Base-by-base conservation (phyloP, 53 echinoderm and acorn worm genomes). In the Astropecten irregularis region DNA sequence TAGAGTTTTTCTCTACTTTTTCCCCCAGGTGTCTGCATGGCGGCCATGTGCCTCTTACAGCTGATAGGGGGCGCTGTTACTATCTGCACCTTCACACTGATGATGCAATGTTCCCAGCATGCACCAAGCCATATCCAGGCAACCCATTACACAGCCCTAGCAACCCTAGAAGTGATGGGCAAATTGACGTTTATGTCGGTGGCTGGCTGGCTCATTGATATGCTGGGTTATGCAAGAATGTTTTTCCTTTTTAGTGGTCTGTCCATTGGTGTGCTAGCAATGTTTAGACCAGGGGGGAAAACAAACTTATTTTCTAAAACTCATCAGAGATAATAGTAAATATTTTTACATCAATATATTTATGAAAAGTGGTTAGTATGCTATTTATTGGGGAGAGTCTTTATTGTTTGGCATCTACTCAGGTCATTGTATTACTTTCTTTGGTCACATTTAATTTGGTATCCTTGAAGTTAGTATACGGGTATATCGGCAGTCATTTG, bases 31-130 rank as follows among this genome's bases (percentile, higher is more conserved):
- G 9, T 48, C 25, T 82, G 69, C 56, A 42, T 82, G 1, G 39
- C 40, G 9, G 69, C 93, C 19, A 44, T 87, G 76, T 90, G 87
- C 57, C 65, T 87, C 10, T 39, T 87, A 27, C 93, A 87, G 16
- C 56, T 93, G 51, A 69, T 87, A 61, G 93, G 93, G 36, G 93
- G 93, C 57, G 87, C 81, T 26, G 67, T 93, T 40, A 93, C 93
- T 15, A 90, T 84, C 34, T 68, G 83, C 34, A 93, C 87, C 61
- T 93, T 93, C 77, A 93, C 93, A 32, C 36, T 87, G 71, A 93
- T 93, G 93, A 93, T 93, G 93, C 86, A 77, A n/a, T 84, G 87
- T 46, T 90, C 93, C 57, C 93, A 93, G 82, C 21, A 73, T 36
- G 93, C 93, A 61, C 71, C 84, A 16, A 48, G 47, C 32, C 49